phyloP scores from a whole-genome alignment of 2,113 vertebrate genomes.

The Nerophis ophidion region DNA sequence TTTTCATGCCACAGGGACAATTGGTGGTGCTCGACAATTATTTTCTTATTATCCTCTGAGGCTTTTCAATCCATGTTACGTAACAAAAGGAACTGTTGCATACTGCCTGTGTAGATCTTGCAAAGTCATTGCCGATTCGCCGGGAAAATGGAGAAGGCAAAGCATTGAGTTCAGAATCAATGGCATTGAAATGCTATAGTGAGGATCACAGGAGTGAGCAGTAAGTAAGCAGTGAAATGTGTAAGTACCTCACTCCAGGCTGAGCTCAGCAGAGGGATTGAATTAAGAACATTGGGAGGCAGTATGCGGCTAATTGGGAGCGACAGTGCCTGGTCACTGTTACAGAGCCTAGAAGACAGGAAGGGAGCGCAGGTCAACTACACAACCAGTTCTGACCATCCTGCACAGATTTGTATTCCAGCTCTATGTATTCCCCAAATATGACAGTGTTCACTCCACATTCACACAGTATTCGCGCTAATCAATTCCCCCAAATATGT shows the following conservation, averaged over 20 bases:
- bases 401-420: background rate
- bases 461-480: too few species aligned
- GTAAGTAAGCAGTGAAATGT: conserved; percentile 26
- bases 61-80: background rate
- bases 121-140: background rate
- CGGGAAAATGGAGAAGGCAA: background rate
- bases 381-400: conserved; percentile 8
- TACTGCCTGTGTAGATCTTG: background rate
- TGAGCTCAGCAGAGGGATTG: conserved; percentile 47
- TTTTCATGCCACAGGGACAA: background rate
- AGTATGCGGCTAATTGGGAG: conserved; percentile 51
- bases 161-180: background rate
- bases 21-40: background rate
- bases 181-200: background rate
- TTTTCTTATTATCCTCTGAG: background rate
- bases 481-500: too few species aligned
- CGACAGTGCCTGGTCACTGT: conserved; percentile 51
- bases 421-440: too few species aligned
- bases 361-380: conserved; percentile 10
- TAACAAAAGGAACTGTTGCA: background rate
- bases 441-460: too few species aligned
- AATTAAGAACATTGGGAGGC: conserved; percentile 49
- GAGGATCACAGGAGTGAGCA: conserved; percentile 10
- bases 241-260: conserved; percentile 37
- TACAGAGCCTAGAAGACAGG: conserved; percentile 31